Evolutionary conservation across 2,113 vertebrate genomes (phyloP), one percentile per base, ranked within the genome.

Genomic region (Sialia sialis): DNA sequence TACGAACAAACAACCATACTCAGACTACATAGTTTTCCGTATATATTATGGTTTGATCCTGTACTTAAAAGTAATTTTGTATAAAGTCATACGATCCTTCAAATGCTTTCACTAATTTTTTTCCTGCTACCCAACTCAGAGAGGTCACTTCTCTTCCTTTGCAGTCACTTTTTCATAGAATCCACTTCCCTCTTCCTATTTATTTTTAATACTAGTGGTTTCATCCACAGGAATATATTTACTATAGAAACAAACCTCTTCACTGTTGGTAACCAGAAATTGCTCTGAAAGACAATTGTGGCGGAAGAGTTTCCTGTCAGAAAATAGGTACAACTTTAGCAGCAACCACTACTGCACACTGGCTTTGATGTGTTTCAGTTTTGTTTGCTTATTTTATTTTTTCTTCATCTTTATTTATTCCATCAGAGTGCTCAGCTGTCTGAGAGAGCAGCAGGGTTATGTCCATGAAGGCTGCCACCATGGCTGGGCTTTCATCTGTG

Each of bases 261-360:
- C 56, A 56, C 39, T 64, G 9, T 16, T 89, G 56, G 48, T 74
- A 92, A 93, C 39, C 59, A 95, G 56, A 92, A 96, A 64, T 4
- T 13, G 8, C 54, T 56, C 68, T 83, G 36, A 95, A 90, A 72
- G 43, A 30, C 72, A 62, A 26, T 88, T 70, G 51, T 80, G 43
- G 38, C 19, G 36, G 92, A 93, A 94, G 59, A 74, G 51, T n/a
- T 93, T 96, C 91, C 95, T 95, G 87, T 68, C 84, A 95, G 32
- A 91, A 95, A 93, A 94, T 59, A 87, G 78, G 82, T 84, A 63
- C 51, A 36, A 32, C 27, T 87, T 87, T 62, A 83, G n/a, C 67
- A 77, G 55, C 21, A 91, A 59, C n/a, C 36, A 39, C 46, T 39
- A 30, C 29, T 39, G 59, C 22, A 67, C 56, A 7, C 25, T 39